These are phyloP conservation scores for Nomada ferruginata DNA, from an alignment of 2,888 invertebrate species.

Conservation along the genomic window DNA sequence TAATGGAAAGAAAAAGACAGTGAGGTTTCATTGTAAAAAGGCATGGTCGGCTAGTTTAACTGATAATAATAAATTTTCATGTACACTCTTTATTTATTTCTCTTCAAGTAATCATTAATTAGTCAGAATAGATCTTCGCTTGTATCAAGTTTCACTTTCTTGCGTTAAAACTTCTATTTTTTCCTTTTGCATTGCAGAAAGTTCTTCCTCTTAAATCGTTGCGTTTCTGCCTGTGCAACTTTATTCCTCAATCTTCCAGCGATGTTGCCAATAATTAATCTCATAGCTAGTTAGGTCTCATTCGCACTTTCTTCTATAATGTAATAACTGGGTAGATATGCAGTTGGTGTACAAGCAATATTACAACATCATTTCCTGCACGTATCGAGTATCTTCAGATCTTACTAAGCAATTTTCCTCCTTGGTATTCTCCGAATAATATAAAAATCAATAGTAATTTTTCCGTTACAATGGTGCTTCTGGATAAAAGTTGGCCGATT, in stretches of 20 bases:
- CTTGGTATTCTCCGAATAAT: background rate
- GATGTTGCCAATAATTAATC: background rate
- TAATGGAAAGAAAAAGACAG: background rate
- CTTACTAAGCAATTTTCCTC: background rate
- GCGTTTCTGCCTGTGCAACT: background rate
- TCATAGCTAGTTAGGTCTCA: background rate
- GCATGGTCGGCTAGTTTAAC: constrained; percentile 7
- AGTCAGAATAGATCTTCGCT: background rate
- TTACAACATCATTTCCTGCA: background rate
- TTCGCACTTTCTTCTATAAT: background rate
- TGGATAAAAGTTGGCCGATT: background rate
- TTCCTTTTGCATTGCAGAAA: background rate
- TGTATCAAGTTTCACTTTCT: constrained; percentile 10
- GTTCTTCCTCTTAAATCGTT: background rate
- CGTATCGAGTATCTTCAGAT: background rate
- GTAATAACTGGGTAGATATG: background rate
- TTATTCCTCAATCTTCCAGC: constrained; percentile 19
- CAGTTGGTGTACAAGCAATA: background rate
- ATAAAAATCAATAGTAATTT: background rate
- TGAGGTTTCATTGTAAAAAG: background rate
- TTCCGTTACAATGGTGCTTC: background rate
- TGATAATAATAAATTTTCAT: constrained; percentile 15
- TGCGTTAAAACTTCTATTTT: background rate
- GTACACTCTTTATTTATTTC: constrained; percentile 2
- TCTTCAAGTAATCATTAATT: constrained; percentile 7